Base-by-base conservation (phyloP, 2,113 vertebrate genomes). In the Onychostruthus taczanowskii region DNA sequence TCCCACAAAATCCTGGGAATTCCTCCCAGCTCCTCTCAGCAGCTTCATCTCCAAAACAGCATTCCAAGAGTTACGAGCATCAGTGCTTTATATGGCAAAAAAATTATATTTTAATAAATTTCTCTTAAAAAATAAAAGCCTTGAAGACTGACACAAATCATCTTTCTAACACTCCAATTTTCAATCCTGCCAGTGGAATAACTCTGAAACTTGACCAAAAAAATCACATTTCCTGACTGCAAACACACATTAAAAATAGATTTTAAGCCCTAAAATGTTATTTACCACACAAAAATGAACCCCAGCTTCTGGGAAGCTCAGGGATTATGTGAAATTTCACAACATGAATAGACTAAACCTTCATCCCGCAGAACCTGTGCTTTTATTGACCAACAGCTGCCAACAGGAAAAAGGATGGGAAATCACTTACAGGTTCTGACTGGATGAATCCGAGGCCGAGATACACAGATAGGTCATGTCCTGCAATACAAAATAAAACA, bases 391-490 rank as follows among this genome's bases (percentile, higher is more conserved):
- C 5, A 2, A 5, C 10, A 63, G 19, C 39, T 33, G 28, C 33
- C 37, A 9, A 18, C 10, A 22, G 6, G 0, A 2, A 3, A 50
- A 83, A 72, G 50, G 55, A 14, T 12, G 20, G 41, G 63, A 43
- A 79, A 55, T 0, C 15, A 98, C 98, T 99, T 93, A 99, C 99
- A 99, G 92, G 95, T 99, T 99, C 89, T 99, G 98, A 86, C 94
- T 98, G 61, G 98, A 98, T 8, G 98, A 98, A 95, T 99, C 99
- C 4, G 98, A 98, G 90, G 98, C 98, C 0, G 98, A 97, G 87
- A 99, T 98, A 74, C 98, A 99, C 91, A 99, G 98, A 70, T 99
- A 99, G 16, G 97, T 98, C 98, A 98, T 98, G 96, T 98, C 98
- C 99, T 99, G 98, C 28, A 95, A 96, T 0, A 89, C 49, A 89